A percentile compares a stretch with the other conserved stretches of the same genome.
These are phyloP conservation scores for Lipophrys pholis DNA, from an alignment of 2,113 vertebrate species.

Conservation along the genomic window DNA sequence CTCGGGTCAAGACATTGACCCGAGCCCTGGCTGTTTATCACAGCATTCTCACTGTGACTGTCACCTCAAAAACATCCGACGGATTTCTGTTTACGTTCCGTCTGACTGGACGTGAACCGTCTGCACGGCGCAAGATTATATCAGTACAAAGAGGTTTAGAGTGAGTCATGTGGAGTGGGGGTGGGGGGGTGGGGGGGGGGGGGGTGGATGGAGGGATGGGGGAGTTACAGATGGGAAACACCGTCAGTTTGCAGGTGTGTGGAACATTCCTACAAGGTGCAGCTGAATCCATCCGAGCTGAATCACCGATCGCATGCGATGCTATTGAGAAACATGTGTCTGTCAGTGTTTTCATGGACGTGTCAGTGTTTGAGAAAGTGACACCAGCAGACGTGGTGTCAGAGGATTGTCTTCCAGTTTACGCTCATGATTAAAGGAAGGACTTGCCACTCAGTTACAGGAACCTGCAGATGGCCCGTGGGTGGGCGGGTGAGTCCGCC, in stretches of 20 bases:
- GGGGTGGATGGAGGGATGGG: too few species aligned
- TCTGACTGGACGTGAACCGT: background rate
- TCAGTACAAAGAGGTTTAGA: background rate
- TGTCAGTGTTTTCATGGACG: background rate
- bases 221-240: slow-evolving; percentile 36
- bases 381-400: slow-evolving; percentile 9
- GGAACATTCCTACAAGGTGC: slow-evolving; percentile 59
- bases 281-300: slow-evolving; percentile 33
- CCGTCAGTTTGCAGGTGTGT: slow-evolving; percentile 59
- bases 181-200: background rate
- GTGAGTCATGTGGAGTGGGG: slow-evolving; percentile 26
- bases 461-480: slow-evolving; percentile 28
- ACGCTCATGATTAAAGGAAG: slow-evolving; percentile 40
- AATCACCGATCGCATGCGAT: slow-evolving; percentile 20
- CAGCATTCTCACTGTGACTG: background rate
- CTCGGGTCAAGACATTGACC: slow-evolving; percentile 24
- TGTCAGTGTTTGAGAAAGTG: slow-evolving; percentile 13
- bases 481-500: background rate
- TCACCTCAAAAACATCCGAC: background rate
- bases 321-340: slow-evolving; percentile 16
- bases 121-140: background rate
- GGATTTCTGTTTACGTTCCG: background rate
- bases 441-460: slow-evolving; percentile 13
- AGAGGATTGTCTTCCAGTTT: slow-evolving; percentile 4
- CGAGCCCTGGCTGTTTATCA: slow-evolving; percentile 36